phyloP scores from a whole-genome alignment of 2,113 vertebrate species.

The Podarcis muralis region DNA sequence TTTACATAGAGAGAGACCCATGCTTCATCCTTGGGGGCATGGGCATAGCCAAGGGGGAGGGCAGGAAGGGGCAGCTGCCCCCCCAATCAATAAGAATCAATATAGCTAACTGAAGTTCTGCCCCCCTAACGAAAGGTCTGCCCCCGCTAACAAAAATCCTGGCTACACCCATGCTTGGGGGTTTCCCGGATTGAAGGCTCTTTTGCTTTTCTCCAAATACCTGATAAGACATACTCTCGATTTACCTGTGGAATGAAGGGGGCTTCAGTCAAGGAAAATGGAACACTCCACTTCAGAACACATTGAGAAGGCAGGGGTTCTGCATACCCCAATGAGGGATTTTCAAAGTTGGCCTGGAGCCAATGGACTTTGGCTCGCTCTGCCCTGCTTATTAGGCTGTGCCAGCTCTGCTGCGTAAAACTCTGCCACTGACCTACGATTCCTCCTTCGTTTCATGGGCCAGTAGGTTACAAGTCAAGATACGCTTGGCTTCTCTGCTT shows the following conservation, averaged over 20 bases:
- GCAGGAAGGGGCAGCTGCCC: too few relatives aligned
- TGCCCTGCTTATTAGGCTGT: not conserved
- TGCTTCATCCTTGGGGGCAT: too few relatives aligned
- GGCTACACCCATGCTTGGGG: not conserved
- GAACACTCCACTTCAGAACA: too few relatives aligned
- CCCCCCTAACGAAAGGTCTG: too few relatives aligned
- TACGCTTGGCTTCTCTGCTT: conserved; percentile 25
- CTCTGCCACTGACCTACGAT: not conserved
- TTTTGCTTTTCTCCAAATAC: not conserved
- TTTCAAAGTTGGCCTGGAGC: not conserved
- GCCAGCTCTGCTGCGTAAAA: not conserved
- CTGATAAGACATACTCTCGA: too few relatives aligned
- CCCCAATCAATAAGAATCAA: too few relatives aligned
- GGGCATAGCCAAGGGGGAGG: too few relatives aligned
- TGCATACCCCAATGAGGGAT: not conserved
- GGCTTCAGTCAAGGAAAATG: not conserved
- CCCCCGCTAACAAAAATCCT: too few relatives aligned
- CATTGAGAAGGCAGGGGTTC: not conserved
- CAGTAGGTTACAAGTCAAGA: not conserved
- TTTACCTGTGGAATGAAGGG: not conserved
- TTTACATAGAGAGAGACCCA: too few relatives aligned
- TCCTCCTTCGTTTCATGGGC: not conserved
- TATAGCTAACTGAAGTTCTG: too few relatives aligned
- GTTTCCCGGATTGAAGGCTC: not conserved
- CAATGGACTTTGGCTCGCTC: not conserved